Evolutionary conservation across 1,140 invertebrate genomes (phyloP).

Genomic region (Heliconius hermathena): DNA sequence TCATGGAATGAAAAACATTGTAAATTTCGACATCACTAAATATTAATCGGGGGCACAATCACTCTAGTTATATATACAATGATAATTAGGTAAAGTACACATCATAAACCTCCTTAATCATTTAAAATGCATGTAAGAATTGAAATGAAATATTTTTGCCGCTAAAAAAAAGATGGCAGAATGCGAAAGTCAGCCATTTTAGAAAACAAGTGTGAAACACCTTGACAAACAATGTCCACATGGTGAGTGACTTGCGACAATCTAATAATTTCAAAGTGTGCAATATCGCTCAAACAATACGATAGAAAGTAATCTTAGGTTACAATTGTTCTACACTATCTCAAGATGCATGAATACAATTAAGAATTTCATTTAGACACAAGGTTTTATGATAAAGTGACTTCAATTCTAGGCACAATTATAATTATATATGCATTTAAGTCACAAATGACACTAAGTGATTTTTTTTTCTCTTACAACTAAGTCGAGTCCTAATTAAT

Average conservation of each 20-base stretch:
- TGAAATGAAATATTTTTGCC: conserved; percentile 19
- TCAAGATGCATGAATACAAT: conserved; percentile 19
- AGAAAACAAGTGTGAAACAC: conserved; percentile 47
- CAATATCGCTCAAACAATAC: conserved; percentile 10
- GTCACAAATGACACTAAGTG: conserved; percentile 27
- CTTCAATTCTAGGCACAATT: conserved; percentile 27
- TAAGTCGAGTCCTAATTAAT: conserved; percentile 38
- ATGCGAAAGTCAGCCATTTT: conserved; percentile 38
- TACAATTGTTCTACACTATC: conserved; percentile 30
- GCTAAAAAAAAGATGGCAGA: conserved; percentile 38
- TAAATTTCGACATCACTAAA: conserved; percentile 66
- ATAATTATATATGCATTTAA: conserved; percentile 28
- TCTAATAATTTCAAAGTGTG: conserved; percentile 20
- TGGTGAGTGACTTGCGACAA: conserved; percentile 47
- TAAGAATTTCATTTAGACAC: conserved; percentile 3
- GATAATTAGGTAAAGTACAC: conserved; percentile 63
- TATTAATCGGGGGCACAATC: conserved; percentile 62
- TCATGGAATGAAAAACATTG: conserved; percentile 69
- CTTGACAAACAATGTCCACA: conserved; percentile 68
- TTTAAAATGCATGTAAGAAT: conserved; percentile 8
- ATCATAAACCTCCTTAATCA: conserved; percentile 53
- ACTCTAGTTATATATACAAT: conserved; percentile 79
- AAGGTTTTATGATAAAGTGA: conserved; percentile 14
- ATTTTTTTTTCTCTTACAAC: conserved; percentile 36
- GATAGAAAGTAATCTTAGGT: conserved; percentile 22